Evolutionary conservation across 2,888 invertebrate genomes (phyloP).

Genomic region (Hemithea aestivaria): DNA sequence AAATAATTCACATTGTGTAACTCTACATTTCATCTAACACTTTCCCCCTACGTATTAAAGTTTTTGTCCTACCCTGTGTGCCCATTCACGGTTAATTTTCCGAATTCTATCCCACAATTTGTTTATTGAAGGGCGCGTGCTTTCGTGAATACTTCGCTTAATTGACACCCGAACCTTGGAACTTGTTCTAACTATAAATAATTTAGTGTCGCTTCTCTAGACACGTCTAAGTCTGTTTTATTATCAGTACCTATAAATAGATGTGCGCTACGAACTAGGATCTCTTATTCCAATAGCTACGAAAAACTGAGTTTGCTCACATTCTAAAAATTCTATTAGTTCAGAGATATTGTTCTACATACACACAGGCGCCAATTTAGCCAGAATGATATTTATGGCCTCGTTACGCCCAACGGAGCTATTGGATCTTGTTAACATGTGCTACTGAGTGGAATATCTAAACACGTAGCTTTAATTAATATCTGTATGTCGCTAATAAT

Average conservation of each 20-base stretch:
- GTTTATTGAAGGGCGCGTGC: constrained; percentile 51
- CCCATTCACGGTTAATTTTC: constrained; percentile 65
- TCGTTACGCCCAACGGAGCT: constrained; percentile 37
- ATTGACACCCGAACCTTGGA: constrained; percentile 54
- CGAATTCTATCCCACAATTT: constrained; percentile 63
- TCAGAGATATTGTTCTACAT: no score
- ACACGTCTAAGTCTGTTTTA: no score
- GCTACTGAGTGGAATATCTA: constrained; percentile 52
- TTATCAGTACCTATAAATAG: no score
- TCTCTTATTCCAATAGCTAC: no score
- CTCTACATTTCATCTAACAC: constrained; percentile 61
- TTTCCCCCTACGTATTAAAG: constrained; percentile 61
- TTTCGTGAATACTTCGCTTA: constrained; percentile 61
- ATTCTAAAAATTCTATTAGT: no score
- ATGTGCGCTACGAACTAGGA: no score
- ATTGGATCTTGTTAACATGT: constrained; percentile 57
- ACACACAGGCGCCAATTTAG: no score
- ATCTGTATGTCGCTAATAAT: constrained; percentile 57
- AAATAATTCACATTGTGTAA: constrained; percentile 66
- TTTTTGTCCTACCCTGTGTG: constrained; percentile 52
- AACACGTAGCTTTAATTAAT: constrained; percentile 57
- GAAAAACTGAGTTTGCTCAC: no score
- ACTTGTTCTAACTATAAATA: constrained; percentile 52
- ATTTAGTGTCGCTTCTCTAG: constrained; percentile 52
- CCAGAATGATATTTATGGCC: constrained; percentile 33